Evolutionary conservation across 2,113 vertebrate genomes (phyloP).

Genomic region (Ictalurus furcatus): DNA sequence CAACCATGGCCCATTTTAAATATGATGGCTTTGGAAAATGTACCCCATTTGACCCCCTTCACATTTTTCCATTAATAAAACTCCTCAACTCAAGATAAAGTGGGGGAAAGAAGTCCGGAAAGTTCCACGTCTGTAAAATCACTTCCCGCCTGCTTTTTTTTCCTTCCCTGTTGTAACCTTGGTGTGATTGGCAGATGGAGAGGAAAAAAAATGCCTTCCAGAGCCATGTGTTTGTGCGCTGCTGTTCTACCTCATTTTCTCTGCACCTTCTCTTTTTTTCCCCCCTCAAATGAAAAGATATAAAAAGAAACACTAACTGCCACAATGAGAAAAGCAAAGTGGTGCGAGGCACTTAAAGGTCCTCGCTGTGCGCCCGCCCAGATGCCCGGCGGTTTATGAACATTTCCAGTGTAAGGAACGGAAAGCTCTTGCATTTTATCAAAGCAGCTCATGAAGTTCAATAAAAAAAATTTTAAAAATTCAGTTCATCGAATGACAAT

Average conservation of each 20-base stretch:
- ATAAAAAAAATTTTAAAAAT: background rate
- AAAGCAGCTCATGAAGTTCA: background rate
- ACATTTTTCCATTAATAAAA: conserved; percentile 82
- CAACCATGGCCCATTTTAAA: conserved; percentile 54
- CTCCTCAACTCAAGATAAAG: conserved; percentile 65
- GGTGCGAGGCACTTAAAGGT: conserved; percentile 31
- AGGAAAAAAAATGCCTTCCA: conserved; percentile 22
- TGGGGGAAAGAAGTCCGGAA: conserved; percentile 66
- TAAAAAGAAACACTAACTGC: conserved; percentile 28
- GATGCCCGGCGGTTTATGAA: conserved; percentile 13
- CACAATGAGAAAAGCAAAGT: conserved; percentile 29
- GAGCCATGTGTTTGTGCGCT: conserved; percentile 59
- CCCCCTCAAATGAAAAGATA: conserved; percentile 4
- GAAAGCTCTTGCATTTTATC: background rate
- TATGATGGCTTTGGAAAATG: conserved; percentile 68
- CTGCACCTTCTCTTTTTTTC: background rate
- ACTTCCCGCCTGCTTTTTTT: conserved; percentile 52
- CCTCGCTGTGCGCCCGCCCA: background rate
- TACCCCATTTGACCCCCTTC: conserved; percentile 48
- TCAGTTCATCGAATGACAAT: background rate
- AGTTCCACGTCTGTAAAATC: conserved; percentile 61
- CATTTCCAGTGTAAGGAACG: conserved; percentile 24
- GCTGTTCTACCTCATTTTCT: conserved; percentile 20
- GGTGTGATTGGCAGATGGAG: conserved; percentile 63
- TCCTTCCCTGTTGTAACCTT: conserved; percentile 46